Evolutionary conservation across 2,797 vertebrate genomes (phyloP).

Genomic region (Lagorchestes hirsutus): DNA sequence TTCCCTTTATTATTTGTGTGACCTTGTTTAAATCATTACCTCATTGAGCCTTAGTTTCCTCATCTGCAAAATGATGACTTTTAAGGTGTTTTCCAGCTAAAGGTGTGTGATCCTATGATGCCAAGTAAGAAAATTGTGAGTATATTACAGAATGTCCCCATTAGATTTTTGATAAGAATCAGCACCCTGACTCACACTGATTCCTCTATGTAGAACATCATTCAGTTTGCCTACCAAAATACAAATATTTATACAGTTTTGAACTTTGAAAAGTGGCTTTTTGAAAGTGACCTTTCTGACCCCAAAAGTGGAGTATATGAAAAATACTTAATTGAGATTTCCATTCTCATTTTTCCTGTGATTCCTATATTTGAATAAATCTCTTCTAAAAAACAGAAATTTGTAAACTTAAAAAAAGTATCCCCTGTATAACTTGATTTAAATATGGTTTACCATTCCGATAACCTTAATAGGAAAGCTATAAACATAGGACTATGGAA

Average conservation of each 20-base stretch:
- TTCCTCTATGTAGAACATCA: background rate
- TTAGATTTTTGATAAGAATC: background rate
- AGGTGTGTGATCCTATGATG: background rate
- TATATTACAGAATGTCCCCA: background rate
- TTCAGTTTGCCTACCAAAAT: background rate
- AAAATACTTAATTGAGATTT: background rate
- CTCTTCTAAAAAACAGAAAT: background rate
- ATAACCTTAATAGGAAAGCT: background rate
- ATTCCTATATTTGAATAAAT: background rate
- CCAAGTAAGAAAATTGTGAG: background rate
- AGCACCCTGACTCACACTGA: too few relatives aligned
- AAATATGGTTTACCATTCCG: background rate
- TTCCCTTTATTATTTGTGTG: background rate
- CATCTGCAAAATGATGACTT: background rate
- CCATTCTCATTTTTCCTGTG: background rate
- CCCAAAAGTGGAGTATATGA: background rate
- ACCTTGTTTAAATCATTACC: background rate
- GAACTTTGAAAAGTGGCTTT: background rate
- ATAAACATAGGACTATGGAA: background rate
- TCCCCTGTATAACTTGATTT: background rate
- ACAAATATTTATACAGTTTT: background rate
- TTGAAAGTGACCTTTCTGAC: background rate
- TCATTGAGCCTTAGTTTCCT: background rate
- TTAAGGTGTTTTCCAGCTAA: background rate
- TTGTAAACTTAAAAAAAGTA: background rate